These are phyloP conservation scores for Cavia aperea DNA, from an alignment of 2,113 vertebrate genomes.

Conservation along the genomic window DNA sequence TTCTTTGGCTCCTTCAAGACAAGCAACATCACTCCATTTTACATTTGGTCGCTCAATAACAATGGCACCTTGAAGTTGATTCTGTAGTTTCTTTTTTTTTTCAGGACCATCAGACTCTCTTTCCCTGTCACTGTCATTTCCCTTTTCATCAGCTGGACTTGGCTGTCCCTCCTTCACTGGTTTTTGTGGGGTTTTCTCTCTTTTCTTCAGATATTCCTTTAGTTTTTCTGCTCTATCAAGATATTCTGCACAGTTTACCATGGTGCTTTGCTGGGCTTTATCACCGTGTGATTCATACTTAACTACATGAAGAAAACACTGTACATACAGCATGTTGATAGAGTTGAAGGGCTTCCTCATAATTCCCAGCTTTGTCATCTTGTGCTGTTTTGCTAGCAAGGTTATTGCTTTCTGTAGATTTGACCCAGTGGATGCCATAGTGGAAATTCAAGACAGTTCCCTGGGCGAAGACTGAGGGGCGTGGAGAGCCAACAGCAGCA, in stretches of 20 bases:
- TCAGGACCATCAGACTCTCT: constrained; percentile 93
- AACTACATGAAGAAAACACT: constrained; percentile 92
- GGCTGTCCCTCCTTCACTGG: constrained; percentile 92
- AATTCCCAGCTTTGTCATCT: constrained; percentile 92
- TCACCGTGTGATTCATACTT: constrained; percentile 97
- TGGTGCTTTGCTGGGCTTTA: constrained; percentile 93
- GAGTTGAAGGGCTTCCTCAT: constrained; percentile 88
- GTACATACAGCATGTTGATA: constrained; percentile 94
- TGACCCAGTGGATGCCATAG: too few relatives aligned
- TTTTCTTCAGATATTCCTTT: constrained; percentile 96
- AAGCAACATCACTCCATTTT: constrained; percentile 95
- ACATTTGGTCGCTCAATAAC: constrained; percentile 96
- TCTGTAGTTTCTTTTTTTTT: constrained; percentile 97
- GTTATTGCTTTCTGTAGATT: constrained; percentile 89
- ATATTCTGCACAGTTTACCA: constrained; percentile 91
- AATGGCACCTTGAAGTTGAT: constrained; percentile 98
- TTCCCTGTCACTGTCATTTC: constrained; percentile 96
- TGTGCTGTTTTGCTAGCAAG: constrained; percentile 90
- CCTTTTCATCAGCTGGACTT: constrained; percentile 85
- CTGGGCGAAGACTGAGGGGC: too few relatives aligned
- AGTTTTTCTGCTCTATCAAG: constrained; percentile 95
- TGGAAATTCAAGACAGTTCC: too few relatives aligned
- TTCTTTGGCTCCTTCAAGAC: constrained; percentile 95
- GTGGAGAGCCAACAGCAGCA: too few relatives aligned
- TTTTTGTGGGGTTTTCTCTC: constrained; percentile 85